Conservation (phyloP, 2,888 invertebrate species). For the Plagodis pulveraria region DNA sequence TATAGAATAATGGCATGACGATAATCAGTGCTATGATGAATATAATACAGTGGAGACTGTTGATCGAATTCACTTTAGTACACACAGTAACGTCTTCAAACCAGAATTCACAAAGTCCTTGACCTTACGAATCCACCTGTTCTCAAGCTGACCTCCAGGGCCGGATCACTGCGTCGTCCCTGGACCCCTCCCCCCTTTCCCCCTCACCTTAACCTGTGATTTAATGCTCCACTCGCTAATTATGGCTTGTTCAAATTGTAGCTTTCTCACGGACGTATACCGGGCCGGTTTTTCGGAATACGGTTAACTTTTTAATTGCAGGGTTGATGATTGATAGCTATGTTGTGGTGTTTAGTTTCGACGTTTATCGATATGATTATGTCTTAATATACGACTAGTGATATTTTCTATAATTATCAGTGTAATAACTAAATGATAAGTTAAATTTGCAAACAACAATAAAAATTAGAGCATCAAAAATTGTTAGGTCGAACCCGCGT, state of each 20-base stretch:
- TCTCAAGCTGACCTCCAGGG: conserved; percentile 61
- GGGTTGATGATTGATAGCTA: conserved; percentile 16
- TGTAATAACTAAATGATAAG: too few relatives aligned
- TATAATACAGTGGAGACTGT: too few relatives aligned
- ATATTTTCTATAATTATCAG: neutral
- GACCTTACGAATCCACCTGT: conserved; percentile 74
- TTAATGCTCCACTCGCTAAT: conserved; percentile 80
- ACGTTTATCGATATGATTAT: conserved; percentile 23
- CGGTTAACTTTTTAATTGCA: conserved; percentile 24
- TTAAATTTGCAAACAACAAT: too few relatives aligned
- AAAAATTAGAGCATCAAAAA: too few relatives aligned
- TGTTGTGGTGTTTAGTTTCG: conserved; percentile 17
- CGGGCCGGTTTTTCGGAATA: conserved; percentile 43
- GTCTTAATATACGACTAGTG: conserved; percentile 14
- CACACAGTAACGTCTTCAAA: neutral
- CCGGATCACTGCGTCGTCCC: conserved; percentile 32
- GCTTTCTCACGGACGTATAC: conserved; percentile 74
- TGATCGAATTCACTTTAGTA: too few relatives aligned
- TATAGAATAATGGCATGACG: too few relatives aligned
- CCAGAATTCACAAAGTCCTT: conserved; percentile 52
- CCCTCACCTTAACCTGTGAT: conserved; percentile 61
- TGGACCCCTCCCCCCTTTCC: neutral
- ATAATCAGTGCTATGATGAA: too few relatives aligned
- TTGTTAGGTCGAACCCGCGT: too few relatives aligned
- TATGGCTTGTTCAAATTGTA: conserved; percentile 84